A percentile compares a stretch with the other conserved stretches of the same genome.
Conservation (phyloP, 2,113 vertebrate genomes). For the Hemicordylus capensis region DNA sequence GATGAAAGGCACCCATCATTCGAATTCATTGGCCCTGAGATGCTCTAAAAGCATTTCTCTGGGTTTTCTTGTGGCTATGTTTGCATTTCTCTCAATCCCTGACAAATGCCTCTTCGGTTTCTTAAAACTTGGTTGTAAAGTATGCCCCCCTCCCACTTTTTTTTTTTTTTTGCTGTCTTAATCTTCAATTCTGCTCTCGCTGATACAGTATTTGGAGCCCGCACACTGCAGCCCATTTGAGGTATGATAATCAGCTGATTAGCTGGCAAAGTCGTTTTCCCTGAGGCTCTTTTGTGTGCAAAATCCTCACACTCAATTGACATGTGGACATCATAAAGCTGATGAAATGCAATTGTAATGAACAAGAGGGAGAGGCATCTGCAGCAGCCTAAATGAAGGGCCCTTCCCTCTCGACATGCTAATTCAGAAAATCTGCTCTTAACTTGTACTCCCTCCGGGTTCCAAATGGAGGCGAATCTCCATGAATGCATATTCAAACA, state of each 20-base stretch:
- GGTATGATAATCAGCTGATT: conserved; percentile 99
- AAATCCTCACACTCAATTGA: conserved; percentile 99
- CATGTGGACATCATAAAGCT: conserved; percentile 99
- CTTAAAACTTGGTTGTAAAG: conserved; percentile 72
- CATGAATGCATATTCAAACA: conserved; percentile 99
- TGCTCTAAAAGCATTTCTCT: conserved; percentile 68
- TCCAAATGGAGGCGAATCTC: conserved; percentile 89
- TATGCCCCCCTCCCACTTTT: conserved; percentile 45
- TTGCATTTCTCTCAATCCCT: conserved; percentile 60
- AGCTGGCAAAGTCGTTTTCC: conserved; percentile 98
- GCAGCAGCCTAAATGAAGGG: conserved; percentile 93
- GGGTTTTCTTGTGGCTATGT: too few species aligned
- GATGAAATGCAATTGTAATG: conserved; percentile 99
- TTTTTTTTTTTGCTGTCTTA: conserved; percentile 73
- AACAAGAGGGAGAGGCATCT: conserved; percentile 99
- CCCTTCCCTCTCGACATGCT: conserved; percentile 98
- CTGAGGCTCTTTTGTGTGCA: conserved; percentile 99
- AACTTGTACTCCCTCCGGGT: conserved; percentile 93
- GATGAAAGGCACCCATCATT: conserved; percentile 68
- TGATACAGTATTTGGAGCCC: conserved; percentile 79
- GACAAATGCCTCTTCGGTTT: conserved; percentile 79
- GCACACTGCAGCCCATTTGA: conserved; percentile 90
- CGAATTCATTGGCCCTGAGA: conserved; percentile 63
- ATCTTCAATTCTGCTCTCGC: conserved; percentile 79
- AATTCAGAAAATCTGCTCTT: conserved; percentile 99